Evolutionary conservation across 2,113 vertebrate species (phyloP).

Genomic region (Erinaceus europaeus): DNA sequence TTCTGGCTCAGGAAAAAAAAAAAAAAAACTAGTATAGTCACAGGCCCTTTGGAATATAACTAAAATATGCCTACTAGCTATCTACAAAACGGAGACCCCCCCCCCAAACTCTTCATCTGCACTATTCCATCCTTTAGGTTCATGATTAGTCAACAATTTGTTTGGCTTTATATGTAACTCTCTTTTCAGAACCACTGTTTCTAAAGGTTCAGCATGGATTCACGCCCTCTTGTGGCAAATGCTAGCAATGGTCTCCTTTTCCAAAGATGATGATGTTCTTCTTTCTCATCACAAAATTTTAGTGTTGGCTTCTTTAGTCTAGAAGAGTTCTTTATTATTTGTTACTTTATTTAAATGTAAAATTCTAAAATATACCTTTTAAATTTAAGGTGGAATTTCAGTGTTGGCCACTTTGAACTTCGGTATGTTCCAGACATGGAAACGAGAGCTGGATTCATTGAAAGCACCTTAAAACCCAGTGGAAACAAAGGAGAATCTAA

Average conservation of each 20-base stretch:
- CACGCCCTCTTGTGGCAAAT: conserved; percentile 43
- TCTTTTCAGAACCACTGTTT: not conserved
- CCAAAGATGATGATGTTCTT: not conserved
- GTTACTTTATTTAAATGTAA: conserved; percentile 26
- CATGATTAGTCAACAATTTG: too few relatives aligned
- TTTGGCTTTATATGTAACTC: too few relatives aligned
- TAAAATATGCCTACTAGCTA: too few relatives aligned
- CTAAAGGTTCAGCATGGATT: not conserved
- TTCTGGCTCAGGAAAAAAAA: too few relatives aligned
- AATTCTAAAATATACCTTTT: conserved; percentile 68
- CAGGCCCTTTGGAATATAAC: too few relatives aligned
- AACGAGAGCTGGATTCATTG: conserved; percentile 89
- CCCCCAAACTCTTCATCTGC: too few relatives aligned
- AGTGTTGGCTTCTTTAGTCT: not conserved
- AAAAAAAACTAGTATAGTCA: too few relatives aligned
- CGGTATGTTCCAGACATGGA: conserved; percentile 90
- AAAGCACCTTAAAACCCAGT: conserved; percentile 86
- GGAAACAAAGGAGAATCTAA: conserved; percentile 84
- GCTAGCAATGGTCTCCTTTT: not conserved
- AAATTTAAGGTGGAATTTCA: conserved; percentile 97
- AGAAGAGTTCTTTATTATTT: conserved; percentile 18
- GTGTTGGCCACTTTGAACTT: conserved; percentile 97
- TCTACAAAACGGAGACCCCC: too few relatives aligned
- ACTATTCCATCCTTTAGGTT: too few relatives aligned
- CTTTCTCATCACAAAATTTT: not conserved